phyloP scores from a whole-genome alignment of 2,797 vertebrate species.

The Gallirallus australis region DNA sequence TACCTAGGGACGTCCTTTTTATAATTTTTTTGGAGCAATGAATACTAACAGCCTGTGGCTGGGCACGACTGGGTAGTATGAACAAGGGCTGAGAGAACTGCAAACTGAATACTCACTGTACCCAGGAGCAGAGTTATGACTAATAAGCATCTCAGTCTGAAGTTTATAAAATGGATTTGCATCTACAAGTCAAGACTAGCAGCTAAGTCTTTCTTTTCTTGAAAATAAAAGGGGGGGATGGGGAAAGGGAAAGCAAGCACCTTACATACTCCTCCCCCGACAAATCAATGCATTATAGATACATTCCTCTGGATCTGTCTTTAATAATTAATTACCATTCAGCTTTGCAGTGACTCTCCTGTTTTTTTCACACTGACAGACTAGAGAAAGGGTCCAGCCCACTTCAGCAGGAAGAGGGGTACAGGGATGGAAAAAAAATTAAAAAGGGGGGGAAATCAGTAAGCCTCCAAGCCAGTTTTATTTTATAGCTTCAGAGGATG shows the following conservation, averaged over 20 bases:
- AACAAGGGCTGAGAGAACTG: neutral
- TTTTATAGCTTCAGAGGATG: conserved; percentile 3
- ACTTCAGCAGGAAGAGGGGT: neutral
- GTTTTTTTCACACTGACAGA: neutral
- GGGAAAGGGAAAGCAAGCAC: neutral
- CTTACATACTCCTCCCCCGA: neutral
- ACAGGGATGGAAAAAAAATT: neutral
- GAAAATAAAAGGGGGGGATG: neutral
- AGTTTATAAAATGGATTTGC: neutral
- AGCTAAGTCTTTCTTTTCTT: neutral
- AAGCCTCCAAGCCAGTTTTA: neutral
- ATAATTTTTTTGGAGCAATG: neutral
- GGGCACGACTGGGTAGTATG: neutral
- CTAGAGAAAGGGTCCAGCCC: neutral
- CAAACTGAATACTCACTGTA: neutral
- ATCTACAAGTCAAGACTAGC: neutral
- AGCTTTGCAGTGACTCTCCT: neutral
- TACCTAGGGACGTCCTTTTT: neutral
- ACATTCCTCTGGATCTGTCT: neutral
- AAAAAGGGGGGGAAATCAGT: neutral
- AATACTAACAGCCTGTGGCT: neutral
- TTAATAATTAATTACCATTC: conserved; percentile 32
- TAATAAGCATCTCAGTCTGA: neutral
- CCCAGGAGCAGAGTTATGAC: neutral
- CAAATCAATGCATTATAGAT: conserved; percentile 23